A percentile compares a stretch with the other conserved stretches of the same genome.
Conservation (phyloP, 2,888 invertebrate species). For the Tolmerus cingulatus region DNA sequence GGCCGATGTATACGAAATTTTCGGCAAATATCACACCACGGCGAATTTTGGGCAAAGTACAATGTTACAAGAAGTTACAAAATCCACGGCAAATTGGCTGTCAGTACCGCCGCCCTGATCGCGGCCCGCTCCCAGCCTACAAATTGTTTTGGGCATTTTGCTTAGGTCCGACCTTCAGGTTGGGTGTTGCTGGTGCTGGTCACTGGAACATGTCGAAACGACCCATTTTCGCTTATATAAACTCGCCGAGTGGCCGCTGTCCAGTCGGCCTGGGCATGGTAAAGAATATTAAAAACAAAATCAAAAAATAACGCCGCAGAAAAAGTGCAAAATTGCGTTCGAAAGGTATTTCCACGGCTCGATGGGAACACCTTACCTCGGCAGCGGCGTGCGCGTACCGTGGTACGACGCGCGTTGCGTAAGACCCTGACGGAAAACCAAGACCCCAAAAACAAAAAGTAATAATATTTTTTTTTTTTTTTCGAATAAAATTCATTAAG, state of each 20-base stretch:
- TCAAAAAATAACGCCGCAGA: not conserved
- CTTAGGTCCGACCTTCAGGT: constrained; percentile 21
- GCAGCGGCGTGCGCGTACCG: not conserved
- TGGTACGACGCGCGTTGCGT: not conserved
- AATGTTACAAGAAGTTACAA: constrained; percentile 29
- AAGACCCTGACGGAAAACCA: not conserved
- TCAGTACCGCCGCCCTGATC: not conserved
- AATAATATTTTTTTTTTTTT: too few species aligned
- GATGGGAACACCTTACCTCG: not conserved
- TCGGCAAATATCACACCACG: not conserved
- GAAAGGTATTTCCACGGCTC: not conserved
- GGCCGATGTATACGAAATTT: not conserved
- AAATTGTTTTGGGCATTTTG: constrained; percentile 23
- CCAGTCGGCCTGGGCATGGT: not conserved
- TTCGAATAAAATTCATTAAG: not conserved
- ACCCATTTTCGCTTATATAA: constrained; percentile 15
- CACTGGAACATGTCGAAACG: constrained; percentile 25
- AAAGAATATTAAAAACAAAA: constrained; percentile 1
- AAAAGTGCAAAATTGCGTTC: not conserved
- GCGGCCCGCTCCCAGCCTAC: not conserved
- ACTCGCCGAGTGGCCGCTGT: not conserved
- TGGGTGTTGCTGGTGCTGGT: not conserved
- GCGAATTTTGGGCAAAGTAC: constrained; percentile 27
- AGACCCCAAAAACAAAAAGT: not conserved
- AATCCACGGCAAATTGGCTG: constrained; percentile 2